These are phyloP conservation scores for Pherbina coryleti DNA, from an alignment of 2,888 invertebrate species.

Conservation along the genomic window DNA sequence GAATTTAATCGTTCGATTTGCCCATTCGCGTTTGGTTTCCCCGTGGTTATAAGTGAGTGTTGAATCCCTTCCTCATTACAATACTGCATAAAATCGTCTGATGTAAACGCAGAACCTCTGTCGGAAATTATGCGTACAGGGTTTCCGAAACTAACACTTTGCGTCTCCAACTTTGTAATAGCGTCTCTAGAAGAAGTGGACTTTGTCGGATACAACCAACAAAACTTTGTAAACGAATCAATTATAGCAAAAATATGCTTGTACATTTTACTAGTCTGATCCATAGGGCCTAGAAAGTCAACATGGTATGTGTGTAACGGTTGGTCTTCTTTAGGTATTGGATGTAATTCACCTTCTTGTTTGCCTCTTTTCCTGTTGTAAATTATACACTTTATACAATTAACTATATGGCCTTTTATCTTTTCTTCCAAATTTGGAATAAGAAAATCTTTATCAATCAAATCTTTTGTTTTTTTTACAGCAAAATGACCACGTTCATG, in stretches of 20 bases:
- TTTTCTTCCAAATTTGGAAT: slow-evolving; percentile 41
- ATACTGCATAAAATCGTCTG: slow-evolving; percentile 56
- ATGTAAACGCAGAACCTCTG: slow-evolving; percentile 57
- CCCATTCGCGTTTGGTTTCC: slow-evolving; percentile 34
- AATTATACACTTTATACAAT: slow-evolving; percentile 41
- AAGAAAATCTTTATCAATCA: slow-evolving; percentile 37
- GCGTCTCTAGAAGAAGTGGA: slow-evolving; percentile 56
- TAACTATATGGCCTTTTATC: slow-evolving; percentile 36
- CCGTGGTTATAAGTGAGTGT: slow-evolving; percentile 44
- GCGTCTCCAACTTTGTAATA: slow-evolving; percentile 53
- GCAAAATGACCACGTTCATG: slow-evolving; percentile 39
- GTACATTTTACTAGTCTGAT: not conserved
- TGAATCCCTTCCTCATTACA: slow-evolving; percentile 54
- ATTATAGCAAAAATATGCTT: slow-evolving; percentile 58
- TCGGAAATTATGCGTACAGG: slow-evolving; percentile 60
- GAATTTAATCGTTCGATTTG: slow-evolving; percentile 40
- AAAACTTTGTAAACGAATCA: slow-evolving; percentile 60
- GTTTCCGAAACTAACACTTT: slow-evolving; percentile 61
- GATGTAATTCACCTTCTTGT: slow-evolving; percentile 38
- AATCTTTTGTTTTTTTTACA: slow-evolving; percentile 38
- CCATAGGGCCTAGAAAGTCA: slow-evolving; percentile 31
- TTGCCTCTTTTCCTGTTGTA: slow-evolving; percentile 42
- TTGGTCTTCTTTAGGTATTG: not conserved
- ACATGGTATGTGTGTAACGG: slow-evolving; percentile 40
- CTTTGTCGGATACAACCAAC: slow-evolving; percentile 62